Conservation (phyloP, 2,797 vertebrate genomes). For the Percopsis omiscomaycus region DNA sequence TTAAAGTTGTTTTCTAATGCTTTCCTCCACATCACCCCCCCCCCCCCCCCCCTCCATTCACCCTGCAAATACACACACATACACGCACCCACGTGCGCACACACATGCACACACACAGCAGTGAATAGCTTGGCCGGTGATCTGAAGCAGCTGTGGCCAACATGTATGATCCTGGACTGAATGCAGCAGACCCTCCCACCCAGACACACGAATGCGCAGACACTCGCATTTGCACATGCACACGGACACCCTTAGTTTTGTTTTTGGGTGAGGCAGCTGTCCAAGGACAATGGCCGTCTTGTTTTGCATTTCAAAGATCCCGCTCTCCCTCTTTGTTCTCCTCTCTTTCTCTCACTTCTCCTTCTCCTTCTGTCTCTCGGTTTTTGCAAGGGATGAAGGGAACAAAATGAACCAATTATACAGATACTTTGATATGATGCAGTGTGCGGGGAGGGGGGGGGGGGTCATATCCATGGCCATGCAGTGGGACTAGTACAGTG, state of each 20-base stretch:
- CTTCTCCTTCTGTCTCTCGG: conserved; percentile 19
- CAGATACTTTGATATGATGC: conserved; percentile 39
- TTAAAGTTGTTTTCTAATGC: neutral
- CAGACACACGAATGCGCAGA: conserved; percentile 30
- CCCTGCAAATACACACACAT: neutral
- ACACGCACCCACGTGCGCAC: conserved; percentile 17
- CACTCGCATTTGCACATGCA: conserved; percentile 8
- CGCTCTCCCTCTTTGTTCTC: conserved; percentile 16
- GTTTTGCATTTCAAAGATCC: conserved; percentile 80
- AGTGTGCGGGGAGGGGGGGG: conserved; percentile 21
- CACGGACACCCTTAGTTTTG: conserved; percentile 18
- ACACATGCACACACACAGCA: neutral
- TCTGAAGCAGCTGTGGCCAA: conserved; percentile 61
- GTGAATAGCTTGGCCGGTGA: conserved; percentile 57
- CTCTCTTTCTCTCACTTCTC: neutral
- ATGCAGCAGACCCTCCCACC: conserved; percentile 37
- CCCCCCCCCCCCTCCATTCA: neutral
- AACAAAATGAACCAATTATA: conserved; percentile 61
- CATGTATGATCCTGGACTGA: conserved; percentile 49
- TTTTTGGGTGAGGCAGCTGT: conserved; percentile 72
- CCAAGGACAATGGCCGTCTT: conserved; percentile 77
- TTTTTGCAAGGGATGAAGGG: conserved; percentile 47
- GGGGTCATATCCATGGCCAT: conserved; percentile 7
- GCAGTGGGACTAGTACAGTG: neutral
- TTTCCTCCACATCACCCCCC: neutral